Conservation (phyloP, 1,140 invertebrate genomes). For the Dufourea novaeangliae region DNA sequence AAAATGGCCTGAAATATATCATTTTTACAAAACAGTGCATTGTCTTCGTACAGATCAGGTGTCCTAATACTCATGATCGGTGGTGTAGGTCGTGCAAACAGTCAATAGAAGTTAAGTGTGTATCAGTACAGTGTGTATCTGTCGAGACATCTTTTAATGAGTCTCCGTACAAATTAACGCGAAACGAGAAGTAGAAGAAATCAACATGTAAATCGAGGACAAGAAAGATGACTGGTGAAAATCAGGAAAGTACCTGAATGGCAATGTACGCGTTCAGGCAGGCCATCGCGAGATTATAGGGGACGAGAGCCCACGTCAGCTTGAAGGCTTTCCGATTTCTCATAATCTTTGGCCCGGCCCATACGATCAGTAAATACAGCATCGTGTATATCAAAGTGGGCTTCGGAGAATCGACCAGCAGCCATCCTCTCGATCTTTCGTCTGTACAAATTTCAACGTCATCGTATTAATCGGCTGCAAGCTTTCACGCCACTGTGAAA, state of each 20-base stretch:
- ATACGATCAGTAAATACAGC: constrained; percentile 91
- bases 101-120: too few relatives aligned
- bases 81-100: too few relatives aligned
- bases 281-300: constrained; percentile 94
- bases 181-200: too few relatives aligned
- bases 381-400: constrained; percentile 89
- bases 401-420: constrained; percentile 90
- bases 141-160: too few relatives aligned
- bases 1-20: too few relatives aligned
- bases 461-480: too few relatives aligned
- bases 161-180: too few relatives aligned
- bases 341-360: constrained; percentile 92
- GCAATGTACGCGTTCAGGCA: constrained; percentile 93
- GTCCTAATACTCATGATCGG: too few relatives aligned
- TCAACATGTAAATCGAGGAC: not conserved
- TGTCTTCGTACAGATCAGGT: too few relatives aligned
- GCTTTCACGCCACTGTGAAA: too few relatives aligned
- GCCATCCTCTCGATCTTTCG: constrained; percentile 92
- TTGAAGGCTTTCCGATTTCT: constrained; percentile 89
- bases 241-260: constrained; percentile 83
- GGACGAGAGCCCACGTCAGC: constrained; percentile 89
- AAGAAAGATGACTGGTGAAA: not conserved
- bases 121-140: too few relatives aligned
- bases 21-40: too few relatives aligned
- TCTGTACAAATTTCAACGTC: constrained; percentile 81